These are phyloP conservation scores for Scophthalmus maximus DNA, from an alignment of 2,113 vertebrate genomes.

Conservation along the genomic window DNA sequence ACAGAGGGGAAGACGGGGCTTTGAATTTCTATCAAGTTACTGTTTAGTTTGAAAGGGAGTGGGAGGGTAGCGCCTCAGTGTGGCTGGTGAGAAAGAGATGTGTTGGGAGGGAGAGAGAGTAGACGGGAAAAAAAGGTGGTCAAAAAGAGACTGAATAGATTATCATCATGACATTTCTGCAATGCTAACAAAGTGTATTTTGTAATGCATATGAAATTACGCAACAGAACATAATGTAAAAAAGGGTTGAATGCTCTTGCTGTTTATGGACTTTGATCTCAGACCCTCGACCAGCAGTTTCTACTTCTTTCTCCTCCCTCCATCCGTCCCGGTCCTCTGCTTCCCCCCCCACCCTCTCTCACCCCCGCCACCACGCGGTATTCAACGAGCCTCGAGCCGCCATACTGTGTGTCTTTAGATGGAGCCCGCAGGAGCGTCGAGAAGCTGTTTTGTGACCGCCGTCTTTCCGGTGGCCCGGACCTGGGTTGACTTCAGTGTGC, in stretches of 20 bases:
- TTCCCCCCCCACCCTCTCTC: neutral
- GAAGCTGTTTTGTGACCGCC: slow-evolving; percentile 20
- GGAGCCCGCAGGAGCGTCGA: slow-evolving; percentile 34
- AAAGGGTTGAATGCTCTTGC: neutral
- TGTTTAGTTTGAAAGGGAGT: slow-evolving; percentile 26
- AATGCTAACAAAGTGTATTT: neutral
- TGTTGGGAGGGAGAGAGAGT: neutral
- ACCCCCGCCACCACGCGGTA: neutral
- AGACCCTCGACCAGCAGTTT: neutral
- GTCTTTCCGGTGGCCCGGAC: slow-evolving; percentile 43
- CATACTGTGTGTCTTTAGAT: slow-evolving; percentile 31
- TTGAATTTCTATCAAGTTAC: slow-evolving; percentile 48
- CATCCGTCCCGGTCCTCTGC: neutral
- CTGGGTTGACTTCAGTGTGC: slow-evolving; percentile 65
- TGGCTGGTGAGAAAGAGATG: slow-evolving; percentile 7
- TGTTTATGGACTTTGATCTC: neutral
- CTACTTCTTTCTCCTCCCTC: slow-evolving; percentile 1
- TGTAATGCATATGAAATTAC: neutral
- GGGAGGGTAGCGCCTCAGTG: slow-evolving; percentile 43
- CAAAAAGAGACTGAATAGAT: neutral
- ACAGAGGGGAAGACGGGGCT: slow-evolving; percentile 35
- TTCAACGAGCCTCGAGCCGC: slow-evolving; percentile 6
- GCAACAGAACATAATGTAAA: neutral
- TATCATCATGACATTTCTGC: neutral
- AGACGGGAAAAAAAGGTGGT: neutral